Evolutionary conservation across 1,140 invertebrate species (phyloP).

Genomic region (Megathymus violae): DNA sequence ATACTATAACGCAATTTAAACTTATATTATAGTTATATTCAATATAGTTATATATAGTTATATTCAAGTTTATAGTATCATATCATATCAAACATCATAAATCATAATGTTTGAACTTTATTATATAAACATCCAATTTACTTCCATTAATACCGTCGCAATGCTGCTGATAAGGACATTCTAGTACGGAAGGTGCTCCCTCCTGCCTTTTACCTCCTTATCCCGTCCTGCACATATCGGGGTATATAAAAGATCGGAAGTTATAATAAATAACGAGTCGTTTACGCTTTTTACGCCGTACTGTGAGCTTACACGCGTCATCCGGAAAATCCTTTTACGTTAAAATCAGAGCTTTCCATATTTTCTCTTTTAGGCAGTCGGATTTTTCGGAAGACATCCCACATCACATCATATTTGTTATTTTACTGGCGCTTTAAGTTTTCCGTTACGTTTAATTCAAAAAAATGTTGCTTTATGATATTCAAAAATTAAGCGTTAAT

Average conservation of each 20-base stretch:
- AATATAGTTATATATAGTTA: too few relatives aligned
- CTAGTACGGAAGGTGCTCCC: slow-evolving; percentile 3
- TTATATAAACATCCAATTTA: too few relatives aligned
- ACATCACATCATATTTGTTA: background rate
- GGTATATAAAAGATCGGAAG: slow-evolving; percentile 10
- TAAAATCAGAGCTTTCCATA: slow-evolving; percentile 1
- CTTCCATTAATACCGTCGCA: too few relatives aligned
- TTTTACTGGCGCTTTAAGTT: too few relatives aligned
- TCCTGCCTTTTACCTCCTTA: slow-evolving; percentile 10
- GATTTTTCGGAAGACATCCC: slow-evolving; percentile 1
- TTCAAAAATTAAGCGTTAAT: too few relatives aligned
- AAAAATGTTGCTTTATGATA: too few relatives aligned
- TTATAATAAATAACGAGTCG: slow-evolving; percentile 25
- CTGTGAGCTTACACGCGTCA: slow-evolving; percentile 12
- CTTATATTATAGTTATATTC: too few relatives aligned
- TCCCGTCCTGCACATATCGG: slow-evolving; percentile 1
- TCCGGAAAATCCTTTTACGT: slow-evolving; percentile 18
- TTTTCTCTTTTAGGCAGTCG: background rate
- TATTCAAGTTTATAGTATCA: too few relatives aligned
- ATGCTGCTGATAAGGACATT: slow-evolving; percentile 2
- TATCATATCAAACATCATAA: too few relatives aligned
- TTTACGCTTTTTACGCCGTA: slow-evolving; percentile 13
- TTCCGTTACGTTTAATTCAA: background rate
- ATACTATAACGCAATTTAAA: too few relatives aligned
- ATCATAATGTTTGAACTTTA: too few relatives aligned